phyloP scores from a whole-genome alignment of 2,797 vertebrate species.

The Sus cebifrons region DNA sequence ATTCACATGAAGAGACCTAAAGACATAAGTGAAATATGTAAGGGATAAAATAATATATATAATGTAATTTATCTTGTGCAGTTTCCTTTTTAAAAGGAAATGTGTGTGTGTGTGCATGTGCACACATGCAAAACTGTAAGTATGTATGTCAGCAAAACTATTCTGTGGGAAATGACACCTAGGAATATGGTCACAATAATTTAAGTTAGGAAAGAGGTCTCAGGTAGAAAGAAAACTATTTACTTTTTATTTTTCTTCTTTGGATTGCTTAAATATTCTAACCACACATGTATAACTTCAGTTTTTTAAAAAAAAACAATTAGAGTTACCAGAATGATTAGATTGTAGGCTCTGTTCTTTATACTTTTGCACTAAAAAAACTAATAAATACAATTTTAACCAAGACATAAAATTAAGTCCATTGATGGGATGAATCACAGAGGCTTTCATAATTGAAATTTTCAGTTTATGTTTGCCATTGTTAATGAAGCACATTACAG shows the following conservation, averaged over 20 bases:
- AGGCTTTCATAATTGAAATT: neutral
- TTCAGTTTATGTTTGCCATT: neutral
- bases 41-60: neutral
- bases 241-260: neutral
- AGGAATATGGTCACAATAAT: neutral
- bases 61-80: neutral
- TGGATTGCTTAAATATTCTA: neutral
- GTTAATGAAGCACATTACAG: neutral
- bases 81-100: constrained; percentile 19
- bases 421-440: neutral
- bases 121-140: neutral
- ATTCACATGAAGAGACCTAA: neutral
- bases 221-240: neutral
- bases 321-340: neutral
- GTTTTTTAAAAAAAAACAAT: neutral
- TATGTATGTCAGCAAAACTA: neutral
- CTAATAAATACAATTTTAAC: neutral
- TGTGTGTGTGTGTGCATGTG: neutral
- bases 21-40: neutral
- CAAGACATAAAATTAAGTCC: neutral
- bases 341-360: neutral
- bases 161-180: neutral
- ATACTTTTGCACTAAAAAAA: neutral
- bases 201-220: neutral
- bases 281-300: neutral